Evolutionary conservation across 2,797 vertebrate genomes (phyloP), one percentile per base, ranked within the genome.

Genomic region (Rachycentron canadum): DNA sequence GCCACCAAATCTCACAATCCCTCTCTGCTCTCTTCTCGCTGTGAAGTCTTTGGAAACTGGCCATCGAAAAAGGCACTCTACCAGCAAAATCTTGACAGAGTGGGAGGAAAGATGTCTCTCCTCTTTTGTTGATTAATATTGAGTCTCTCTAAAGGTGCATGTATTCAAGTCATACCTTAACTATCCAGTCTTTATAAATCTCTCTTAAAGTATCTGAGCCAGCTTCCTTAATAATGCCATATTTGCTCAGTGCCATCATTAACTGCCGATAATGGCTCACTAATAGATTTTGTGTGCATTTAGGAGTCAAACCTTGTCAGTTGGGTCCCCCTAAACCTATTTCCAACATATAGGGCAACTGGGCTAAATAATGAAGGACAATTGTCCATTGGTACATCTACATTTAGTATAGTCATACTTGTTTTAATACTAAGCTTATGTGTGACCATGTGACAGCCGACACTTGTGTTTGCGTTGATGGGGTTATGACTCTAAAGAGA

Each of bases 121-220:
- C 63, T 69, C n/a, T 19, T 88, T 85, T 83, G 59, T 55, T 87
- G 84, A 90, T 86, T 89, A 84, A 88, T 91, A 52, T 80, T 49
- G 30, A 82, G 50, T 81, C 79, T 73, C 40, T 81, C 60, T 13
- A 43, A 57, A 70, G 52, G 58, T 60, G 41, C 26, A 14, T 65
- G 61, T 56, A 75, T 82, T 74, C 43, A 75, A 84, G 68, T 73
- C 61, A 49, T 58, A 70, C 32, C 78, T 64, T 59, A 45, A 47
- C 25, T 64, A 68, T 64, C 63, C 17, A 61, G 70, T 65, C 52
- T n/a, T 76, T 73, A 71, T 83, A 82, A 86, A 85, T 83, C 53
- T 78, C 49, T 34, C 45, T 70, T 66, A 59, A 78, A 79, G 61
- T 63, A 67, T 45, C 38, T 23, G 17, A 66, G 59, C 62, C 72